Evolutionary conservation across 1,140 invertebrate species (phyloP), one percentile per base, ranked within the genome.

Genomic region (Drosophila bocqueti): DNA sequence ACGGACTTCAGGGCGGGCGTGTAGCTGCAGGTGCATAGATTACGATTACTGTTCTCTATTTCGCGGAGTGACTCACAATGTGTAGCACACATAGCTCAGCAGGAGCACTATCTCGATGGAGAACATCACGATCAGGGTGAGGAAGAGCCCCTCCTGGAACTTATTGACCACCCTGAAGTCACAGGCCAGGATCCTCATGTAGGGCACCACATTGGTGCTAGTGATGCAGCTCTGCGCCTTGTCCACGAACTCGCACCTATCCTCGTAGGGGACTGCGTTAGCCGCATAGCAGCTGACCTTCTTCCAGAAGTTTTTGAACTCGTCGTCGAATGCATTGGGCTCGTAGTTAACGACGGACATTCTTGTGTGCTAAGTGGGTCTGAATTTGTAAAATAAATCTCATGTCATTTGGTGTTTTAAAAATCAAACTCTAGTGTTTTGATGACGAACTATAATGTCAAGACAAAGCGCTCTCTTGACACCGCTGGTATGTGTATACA

Each of bases 1-100:
- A 97, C 96, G 9, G 95, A 94, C 50, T 95, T 93, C n/a, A 97
- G 92, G 15, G 95, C 94, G 29, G 96, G 96, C 84, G 95, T 96
- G 79, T 96, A 96, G 78, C 95, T 96, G 82, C 38, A 40, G 15
- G 38, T 40, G 15, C 38, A 2, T 2, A 40, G 15, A 40, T 40
- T 40, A 3, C 38, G 15, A 40, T 16, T 16, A 16, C 10, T 4
- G 34, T 0, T 36, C 11, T 1, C 0, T 16, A 40, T 7, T 40
- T 40, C 2, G 13, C 3, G 7, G 6, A 7, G 6, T 40, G 5
- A 40, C 68, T 67, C 42, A 78, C 76, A 75, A 78, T 11, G n/a
- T 34, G 38, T 68, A 38, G 21, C 54, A 65, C 7, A 78, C 63
- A 26, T 75, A 42, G 24, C 26, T 46, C 24, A 76, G 29, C 8